Base-by-base conservation (phyloP, 35 echinoderm and acorn worm species). In the Holothuria glaberrima region DNA sequence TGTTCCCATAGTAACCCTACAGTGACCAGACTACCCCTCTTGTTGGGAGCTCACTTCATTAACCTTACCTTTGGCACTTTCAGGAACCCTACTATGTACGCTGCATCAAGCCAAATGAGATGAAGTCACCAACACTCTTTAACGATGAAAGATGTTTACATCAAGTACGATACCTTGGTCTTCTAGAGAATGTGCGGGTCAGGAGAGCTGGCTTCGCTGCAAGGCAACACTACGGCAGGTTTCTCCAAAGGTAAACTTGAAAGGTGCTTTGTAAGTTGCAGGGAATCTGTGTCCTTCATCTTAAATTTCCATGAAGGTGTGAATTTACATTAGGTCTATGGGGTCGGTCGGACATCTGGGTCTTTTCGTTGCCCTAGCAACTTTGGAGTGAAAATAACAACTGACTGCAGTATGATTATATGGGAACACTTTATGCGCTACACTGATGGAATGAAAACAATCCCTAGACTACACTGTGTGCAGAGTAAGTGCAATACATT, bases 41-140 rank as follows among this genome's bases (percentile, higher is more conserved):
- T 10, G 4, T 46, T 4, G 4, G 4, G 44, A 46, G 4, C 50
- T 54, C 12, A 9, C 5, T 54, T 0, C 9, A 54, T 9, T 5
- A 0, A 17, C 50, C 9, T 54, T 54, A 4, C 7, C 50, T 81
- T 54, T 81, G 41, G 12, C 34, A 50, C 28, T 30, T 21, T 2
- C 71, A 99, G 97, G 97, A 99, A 84, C 97, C 97, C 5, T 99
- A 89, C 85, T 99, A 99, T 66, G 89, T 99, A 0, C 32, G 97
- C 12, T 99, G 97, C 64, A 91, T 99, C 90, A 99, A 99, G 86
- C 97, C 97, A n/a, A 99, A 99, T 68, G 97, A 99, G 48, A 58
- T 82, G 88, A 99, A 99, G 28, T 99, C 97, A 12, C 97, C 97
- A 17, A 34, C 93, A 25, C 64, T 93, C 13, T 99, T 99, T 80